Base-by-base conservation (phyloP, 1,140 invertebrate genomes). In the Pachyrhynchus sulphureomaculatus region DNA sequence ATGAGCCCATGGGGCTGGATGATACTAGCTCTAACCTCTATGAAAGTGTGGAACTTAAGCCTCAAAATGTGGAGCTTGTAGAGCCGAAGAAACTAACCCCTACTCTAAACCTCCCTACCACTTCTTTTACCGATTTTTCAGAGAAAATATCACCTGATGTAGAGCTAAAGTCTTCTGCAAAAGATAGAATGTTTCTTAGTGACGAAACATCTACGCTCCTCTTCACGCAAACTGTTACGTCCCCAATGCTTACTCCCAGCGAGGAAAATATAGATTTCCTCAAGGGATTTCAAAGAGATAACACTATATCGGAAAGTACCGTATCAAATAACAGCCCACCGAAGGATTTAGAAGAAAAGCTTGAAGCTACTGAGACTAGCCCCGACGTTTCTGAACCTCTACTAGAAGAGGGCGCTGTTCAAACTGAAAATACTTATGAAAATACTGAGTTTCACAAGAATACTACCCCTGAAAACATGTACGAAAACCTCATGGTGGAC, bases 181-280 rank as follows among this genome's bases (percentile, higher is more conserved):
- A 75, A 65, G 73, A 77, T 44, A 44, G 74, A 26, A 75, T 77
- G 73, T 56, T 77, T 1, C 44, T 76, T 12, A 66, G 68, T 6
- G 74, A 77, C 52, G 70, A 72, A 20, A 65, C 72, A 6, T 68
- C 70, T 12, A 72, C 71, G 41, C 47, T 77, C 6, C 65, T 77
- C 5, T 76, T 76, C 37, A 75, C 73, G 2, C 74, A 76, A 65
- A 76, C 74, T 0, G 73, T 77, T 13, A 76, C 74, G 1, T 75
- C 73, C 1, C 75, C 75, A 0, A 75, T 76, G 74, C 55, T 77
- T 12, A 77, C 75, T n/a, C 75, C 75, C 10, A 73, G 72, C 13
- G 75, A 77, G 36, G 75, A 77, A 53, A 73, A 75, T 51, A 72
- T 76, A n/a, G 75, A 77, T 56, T 75, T 77, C 55, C 62, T 77